Conservation (phyloP, 2,888 invertebrate species). For the Drosophila nr. medialis region DNA sequence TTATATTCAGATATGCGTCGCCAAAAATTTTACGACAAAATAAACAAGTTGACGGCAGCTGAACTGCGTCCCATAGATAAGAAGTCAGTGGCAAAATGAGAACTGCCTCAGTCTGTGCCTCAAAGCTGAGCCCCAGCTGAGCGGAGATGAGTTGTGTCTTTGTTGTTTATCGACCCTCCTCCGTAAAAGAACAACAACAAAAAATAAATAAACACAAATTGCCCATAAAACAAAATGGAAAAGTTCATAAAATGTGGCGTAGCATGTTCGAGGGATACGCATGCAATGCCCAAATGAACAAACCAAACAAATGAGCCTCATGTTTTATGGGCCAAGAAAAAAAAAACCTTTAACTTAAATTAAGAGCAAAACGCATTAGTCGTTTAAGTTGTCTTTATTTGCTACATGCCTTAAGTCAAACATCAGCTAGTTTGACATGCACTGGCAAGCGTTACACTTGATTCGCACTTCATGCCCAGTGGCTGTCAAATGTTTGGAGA, state of each 20-base stretch:
- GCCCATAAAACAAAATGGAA: conserved; percentile 64
- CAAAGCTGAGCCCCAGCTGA: conserved; percentile 14
- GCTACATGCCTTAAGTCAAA: neutral
- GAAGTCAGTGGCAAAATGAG: conserved; percentile 45
- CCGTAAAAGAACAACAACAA: conserved; percentile 35
- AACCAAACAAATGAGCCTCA: neutral
- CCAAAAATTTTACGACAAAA: conserved; percentile 74
- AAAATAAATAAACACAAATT: conserved; percentile 63
- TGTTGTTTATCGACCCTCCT: conserved; percentile 55
- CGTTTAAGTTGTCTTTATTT: neutral
- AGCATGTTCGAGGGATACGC: conserved; percentile 10
- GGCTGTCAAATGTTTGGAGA: conserved; percentile 24
- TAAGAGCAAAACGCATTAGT: neutral
- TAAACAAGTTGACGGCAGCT: conserved; percentile 69
- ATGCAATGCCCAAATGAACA: conserved; percentile 23
- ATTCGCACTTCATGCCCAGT: conserved; percentile 15
- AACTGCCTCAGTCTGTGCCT: conserved; percentile 9
- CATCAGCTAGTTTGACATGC: conserved; percentile 10
- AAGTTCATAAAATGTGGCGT: conserved; percentile 52
- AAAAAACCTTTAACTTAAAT: conserved; percentile 3
- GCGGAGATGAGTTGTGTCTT: conserved; percentile 10
- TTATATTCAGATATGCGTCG: conserved; percentile 34
- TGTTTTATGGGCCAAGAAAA: neutral
- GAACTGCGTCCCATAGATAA: conserved; percentile 55
- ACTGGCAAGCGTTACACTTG: conserved; percentile 16